Percentiles rank a stretch among this genome's conserved stretches.
Conservation (phyloP, 1,140 invertebrate species). For the Rhyacophila brunnea region DNA sequence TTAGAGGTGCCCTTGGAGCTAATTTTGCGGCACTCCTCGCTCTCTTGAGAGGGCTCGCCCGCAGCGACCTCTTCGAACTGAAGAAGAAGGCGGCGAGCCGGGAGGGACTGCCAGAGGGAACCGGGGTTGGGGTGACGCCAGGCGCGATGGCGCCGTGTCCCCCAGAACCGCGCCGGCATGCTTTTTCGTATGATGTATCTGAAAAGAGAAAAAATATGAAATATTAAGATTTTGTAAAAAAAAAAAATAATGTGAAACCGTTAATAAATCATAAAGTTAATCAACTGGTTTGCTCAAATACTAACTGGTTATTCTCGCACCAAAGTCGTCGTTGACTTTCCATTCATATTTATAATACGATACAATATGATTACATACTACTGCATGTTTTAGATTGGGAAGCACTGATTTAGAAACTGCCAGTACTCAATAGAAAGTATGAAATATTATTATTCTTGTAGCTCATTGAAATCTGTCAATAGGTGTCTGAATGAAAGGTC, state of each 20-base stretch:
- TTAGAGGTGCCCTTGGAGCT: conserved; percentile 50
- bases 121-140: conserved; percentile 40
- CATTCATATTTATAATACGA: too few relatives aligned
- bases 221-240: background rate
- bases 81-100: conserved; percentile 77
- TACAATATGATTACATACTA: too few relatives aligned
- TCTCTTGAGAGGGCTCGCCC: conserved; percentile 84
- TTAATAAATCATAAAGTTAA: too few relatives aligned
- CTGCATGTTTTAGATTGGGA: too few relatives aligned
- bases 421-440: too few relatives aligned
- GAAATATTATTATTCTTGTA: too few relatives aligned
- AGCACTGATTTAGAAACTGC: too few relatives aligned
- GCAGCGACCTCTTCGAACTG: conserved; percentile 77
- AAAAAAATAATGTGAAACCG: background rate
- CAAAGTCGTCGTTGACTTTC: too few relatives aligned
- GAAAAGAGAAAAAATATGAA: conserved; percentile 43
- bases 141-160: conserved; percentile 54
- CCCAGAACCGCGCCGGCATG: conserved; percentile 74
- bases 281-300: too few relatives aligned
- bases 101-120: conserved; percentile 47
- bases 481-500: too few relatives aligned
- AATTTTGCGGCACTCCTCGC: conserved; percentile 91
- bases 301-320: too few relatives aligned
- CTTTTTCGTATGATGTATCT: conserved; percentile 90
- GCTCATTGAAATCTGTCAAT: too few relatives aligned